Evolutionary conservation across 1,140 invertebrate species (phyloP).

Genomic region (Scaptomyza hsui): DNA sequence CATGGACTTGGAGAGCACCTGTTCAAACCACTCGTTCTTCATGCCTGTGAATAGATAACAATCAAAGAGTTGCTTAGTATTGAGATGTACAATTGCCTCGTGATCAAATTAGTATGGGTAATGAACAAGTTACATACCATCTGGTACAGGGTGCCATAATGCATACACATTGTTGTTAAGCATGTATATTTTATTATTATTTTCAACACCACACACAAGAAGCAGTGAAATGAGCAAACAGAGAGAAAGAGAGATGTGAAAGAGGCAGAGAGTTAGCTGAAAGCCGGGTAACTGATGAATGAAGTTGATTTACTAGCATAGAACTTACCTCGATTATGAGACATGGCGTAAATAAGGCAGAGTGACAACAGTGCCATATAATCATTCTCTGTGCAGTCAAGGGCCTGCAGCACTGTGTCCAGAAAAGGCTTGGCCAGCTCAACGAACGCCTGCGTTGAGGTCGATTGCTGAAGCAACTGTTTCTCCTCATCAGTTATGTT

Average conservation of each 20-base stretch:
- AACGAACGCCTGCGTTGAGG: constrained; percentile 31
- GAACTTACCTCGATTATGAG: constrained; percentile 94
- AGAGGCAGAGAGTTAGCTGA: constrained; percentile 35
- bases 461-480: constrained; percentile 86
- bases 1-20: constrained; percentile 85
- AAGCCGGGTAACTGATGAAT: constrained; percentile 6
- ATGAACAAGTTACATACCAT: constrained; percentile 71
- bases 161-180: constrained; percentile 32
- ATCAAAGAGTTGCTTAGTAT: background rate
- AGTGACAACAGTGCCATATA: constrained; percentile 96
- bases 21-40: constrained; percentile 89
- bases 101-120: constrained; percentile 44
- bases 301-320: too few species aligned
- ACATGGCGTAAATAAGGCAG: constrained; percentile 96
- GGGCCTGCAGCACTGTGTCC: constrained; percentile 92
- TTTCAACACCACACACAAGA: constrained; percentile 48
- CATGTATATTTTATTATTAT: constrained; percentile 12
- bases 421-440: constrained; percentile 89
- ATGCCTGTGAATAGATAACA: constrained; percentile 86
- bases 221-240: constrained; percentile 59
- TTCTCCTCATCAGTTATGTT: constrained; percentile 98
- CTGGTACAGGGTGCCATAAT: constrained; percentile 56
- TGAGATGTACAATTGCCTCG: background rate
- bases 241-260: constrained; percentile 50
- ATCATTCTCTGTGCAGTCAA: constrained; percentile 96